Conservation (phyloP, 2,113 vertebrate species). For the Phrynosoma blainvillii region DNA sequence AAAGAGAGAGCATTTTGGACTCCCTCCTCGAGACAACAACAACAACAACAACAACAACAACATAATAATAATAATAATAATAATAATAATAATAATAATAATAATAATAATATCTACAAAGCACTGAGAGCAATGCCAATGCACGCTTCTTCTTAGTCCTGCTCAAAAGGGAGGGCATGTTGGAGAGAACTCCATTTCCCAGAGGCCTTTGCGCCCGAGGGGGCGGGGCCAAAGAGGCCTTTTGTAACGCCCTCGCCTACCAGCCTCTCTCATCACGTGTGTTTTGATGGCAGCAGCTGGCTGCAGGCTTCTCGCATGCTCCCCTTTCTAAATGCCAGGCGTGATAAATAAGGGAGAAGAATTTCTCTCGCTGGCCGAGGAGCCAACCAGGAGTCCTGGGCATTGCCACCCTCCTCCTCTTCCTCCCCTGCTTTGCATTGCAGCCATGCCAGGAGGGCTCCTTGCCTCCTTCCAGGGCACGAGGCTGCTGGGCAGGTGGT, state of each 20-base stretch:
- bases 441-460: constrained; percentile 19
- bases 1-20: no score
- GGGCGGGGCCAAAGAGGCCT: not conserved
- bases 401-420: not conserved
- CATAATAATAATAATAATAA: no score
- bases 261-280: not conserved
- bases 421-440: not conserved
- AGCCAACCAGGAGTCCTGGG: constrained; percentile 29
- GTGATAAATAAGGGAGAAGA: constrained; percentile 42
- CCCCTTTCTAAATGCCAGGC: not conserved
- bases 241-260: not conserved
- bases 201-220: not conserved
- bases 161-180: no score
- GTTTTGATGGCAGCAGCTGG: not conserved
- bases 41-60: no score
- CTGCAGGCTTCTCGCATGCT: not conserved
- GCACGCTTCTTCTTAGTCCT: no score
- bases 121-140: no score
- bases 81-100: no score
- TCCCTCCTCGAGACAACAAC: no score
- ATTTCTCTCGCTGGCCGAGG: not conserved
- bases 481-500: not conserved
- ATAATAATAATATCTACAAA: no score
- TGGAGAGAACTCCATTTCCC: constrained; percentile 16
- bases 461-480: not conserved